Conservation (phyloP, 1,140 invertebrate species). For the Xylocopa sonorina region DNA sequence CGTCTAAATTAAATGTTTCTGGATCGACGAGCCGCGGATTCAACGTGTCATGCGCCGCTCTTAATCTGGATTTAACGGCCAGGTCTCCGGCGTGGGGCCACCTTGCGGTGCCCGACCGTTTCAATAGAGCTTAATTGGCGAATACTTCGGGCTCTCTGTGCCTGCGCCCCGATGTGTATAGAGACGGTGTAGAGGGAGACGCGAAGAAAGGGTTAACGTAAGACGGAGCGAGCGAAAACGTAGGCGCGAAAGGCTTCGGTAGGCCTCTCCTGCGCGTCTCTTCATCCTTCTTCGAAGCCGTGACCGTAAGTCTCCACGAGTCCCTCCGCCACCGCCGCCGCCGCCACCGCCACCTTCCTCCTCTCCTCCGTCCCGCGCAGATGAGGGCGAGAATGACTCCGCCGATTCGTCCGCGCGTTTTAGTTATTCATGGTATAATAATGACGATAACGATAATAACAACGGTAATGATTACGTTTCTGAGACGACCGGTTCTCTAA, state of each 20-base stretch:
- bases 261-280: conserved; percentile 51
- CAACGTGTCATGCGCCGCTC: conserved; percentile 72
- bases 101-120: conserved; percentile 62
- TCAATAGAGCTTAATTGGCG: conserved; percentile 76
- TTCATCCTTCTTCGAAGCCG: conserved; percentile 34
- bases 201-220: neutral
- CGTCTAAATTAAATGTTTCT: conserved; percentile 77
- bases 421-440: conserved; percentile 68
- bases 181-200: conserved; percentile 42
- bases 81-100: conserved; percentile 63
- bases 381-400: conserved; percentile 65
- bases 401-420: conserved; percentile 64
- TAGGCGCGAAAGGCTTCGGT: conserved; percentile 50
- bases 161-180: conserved; percentile 40
- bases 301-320: conserved; percentile 21
- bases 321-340: conserved; percentile 12
- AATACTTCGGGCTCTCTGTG: conserved; percentile 59
- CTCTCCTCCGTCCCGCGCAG: conserved; percentile 7
- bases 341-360: neutral
- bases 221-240: conserved; percentile 32
- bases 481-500: conserved; percentile 50
- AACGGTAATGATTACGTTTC: conserved; percentile 64
- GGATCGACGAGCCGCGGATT: conserved; percentile 71
- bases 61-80: conserved; percentile 76
- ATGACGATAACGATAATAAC: conserved; percentile 69